Conservation (phyloP, 2,113 vertebrate species). For the Nibea albiflora region DNA sequence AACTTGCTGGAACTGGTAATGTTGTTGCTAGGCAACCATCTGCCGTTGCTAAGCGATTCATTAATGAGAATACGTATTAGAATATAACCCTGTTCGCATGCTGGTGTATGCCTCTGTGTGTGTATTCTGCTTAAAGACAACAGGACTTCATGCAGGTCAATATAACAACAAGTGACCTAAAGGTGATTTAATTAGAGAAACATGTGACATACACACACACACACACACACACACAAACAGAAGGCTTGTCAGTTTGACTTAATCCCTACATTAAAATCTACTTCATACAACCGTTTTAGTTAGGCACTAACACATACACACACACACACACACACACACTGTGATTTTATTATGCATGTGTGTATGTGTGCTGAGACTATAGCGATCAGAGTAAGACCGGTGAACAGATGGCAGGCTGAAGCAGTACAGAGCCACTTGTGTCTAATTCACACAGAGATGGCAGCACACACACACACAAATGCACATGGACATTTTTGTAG, state of each 20-base stretch:
- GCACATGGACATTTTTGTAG: background rate
- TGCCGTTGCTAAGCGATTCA: constrained; percentile 55
- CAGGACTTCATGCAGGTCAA: background rate
- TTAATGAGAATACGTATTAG: constrained; percentile 38
- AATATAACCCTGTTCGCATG: constrained; percentile 11
- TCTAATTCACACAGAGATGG: constrained; percentile 10
- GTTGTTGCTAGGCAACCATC: constrained; percentile 60
- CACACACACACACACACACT: background rate
- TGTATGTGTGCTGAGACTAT: constrained; percentile 9
- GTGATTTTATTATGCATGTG: too few species aligned
- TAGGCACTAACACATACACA: background rate
- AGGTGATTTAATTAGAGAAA: constrained; percentile 6
- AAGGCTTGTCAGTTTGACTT: background rate
- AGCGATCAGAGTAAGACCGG: background rate
- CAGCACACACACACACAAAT: background rate
- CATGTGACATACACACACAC: background rate
- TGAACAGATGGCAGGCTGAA: constrained; percentile 37
- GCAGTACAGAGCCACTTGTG: background rate
- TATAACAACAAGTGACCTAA: background rate
- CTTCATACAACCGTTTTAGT: background rate
- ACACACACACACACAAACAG: background rate
- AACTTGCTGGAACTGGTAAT: constrained; percentile 18
- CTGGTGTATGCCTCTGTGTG: background rate
- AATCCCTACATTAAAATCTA: background rate
- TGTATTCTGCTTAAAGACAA: background rate